Evolutionary conservation across 1,140 invertebrate genomes (phyloP).

Genomic region (Drosophila bocqueti): DNA sequence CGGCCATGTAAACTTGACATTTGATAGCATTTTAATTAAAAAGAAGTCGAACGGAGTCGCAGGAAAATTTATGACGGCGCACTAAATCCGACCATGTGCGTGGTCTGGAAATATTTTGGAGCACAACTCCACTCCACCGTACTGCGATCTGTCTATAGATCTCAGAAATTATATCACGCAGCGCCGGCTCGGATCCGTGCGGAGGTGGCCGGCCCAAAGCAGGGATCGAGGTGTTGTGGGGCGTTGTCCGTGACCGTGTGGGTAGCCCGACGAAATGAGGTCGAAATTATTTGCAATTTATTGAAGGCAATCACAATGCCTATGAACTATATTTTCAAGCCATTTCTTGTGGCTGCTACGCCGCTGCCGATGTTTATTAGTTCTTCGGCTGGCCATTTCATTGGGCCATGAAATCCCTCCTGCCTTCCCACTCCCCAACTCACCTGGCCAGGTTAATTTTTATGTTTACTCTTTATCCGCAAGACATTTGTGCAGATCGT

Average conservation of each 20-base stretch:
- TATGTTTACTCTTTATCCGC: conserved; percentile 54
- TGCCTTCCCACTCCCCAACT: not conserved
- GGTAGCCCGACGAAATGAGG: conserved; percentile 77
- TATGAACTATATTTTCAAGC: conserved; percentile 71
- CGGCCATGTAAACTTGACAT: conserved; percentile 79
- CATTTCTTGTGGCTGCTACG: conserved; percentile 41
- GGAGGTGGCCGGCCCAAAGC: conserved; percentile 13
- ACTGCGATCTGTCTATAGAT: conserved; percentile 58
- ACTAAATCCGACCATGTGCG: conserved; percentile 66
- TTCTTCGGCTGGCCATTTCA: conserved; percentile 69
- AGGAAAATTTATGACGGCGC: conserved; percentile 70
- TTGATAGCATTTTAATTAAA: conserved; percentile 84
- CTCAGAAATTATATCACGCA: conserved; percentile 79
- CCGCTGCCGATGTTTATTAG: conserved; percentile 65
- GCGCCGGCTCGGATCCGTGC: conserved; percentile 26
- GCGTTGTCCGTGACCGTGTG: conserved; percentile 75
- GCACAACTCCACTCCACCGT: conserved; percentile 1
- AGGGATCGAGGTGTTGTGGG: conserved; percentile 16
- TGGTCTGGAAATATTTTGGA: conserved; percentile 55
- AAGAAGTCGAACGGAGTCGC: conserved; percentile 63
- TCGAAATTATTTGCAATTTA: conserved; percentile 84
- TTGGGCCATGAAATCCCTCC: conserved; percentile 72
- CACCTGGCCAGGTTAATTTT: conserved; percentile 43
- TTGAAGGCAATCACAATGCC: conserved; percentile 82
- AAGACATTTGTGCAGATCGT: conserved; percentile 49